These are phyloP conservation scores for Spodoptera littoralis DNA, from an alignment of 2,888 invertebrate species.

Conservation along the genomic window DNA sequence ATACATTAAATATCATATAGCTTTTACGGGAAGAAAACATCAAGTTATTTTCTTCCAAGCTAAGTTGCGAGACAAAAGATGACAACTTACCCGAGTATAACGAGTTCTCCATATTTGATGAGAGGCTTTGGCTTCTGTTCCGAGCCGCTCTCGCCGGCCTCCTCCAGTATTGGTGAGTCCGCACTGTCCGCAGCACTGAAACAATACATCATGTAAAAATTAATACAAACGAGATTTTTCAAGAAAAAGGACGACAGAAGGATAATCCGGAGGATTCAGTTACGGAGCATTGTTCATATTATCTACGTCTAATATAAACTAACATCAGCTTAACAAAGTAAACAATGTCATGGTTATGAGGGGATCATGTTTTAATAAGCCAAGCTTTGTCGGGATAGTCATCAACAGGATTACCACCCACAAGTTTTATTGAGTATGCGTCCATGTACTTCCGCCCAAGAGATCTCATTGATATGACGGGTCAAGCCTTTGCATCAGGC, in stretches of 20 bases:
- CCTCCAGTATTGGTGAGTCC: constrained; percentile 93
- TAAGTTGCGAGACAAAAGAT: constrained; percentile 20
- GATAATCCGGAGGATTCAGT: background rate
- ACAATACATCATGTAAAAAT: constrained; percentile 55
- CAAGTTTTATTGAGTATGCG: constrained; percentile 50
- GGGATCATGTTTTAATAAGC: constrained; percentile 34
- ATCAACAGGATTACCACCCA: constrained; percentile 62
- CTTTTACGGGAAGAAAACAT: background rate
- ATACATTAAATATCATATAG: constrained; percentile 1
- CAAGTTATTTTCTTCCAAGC: constrained; percentile 1
- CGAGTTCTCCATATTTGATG: constrained; percentile 97
- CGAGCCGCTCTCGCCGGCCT: constrained; percentile 92
- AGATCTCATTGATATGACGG: constrained; percentile 68
- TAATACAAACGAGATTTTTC: background rate
- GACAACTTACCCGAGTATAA: constrained; percentile 95
- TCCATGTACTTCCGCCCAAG: constrained; percentile 67
- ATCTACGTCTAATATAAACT: constrained; percentile 10
- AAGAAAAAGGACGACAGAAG: constrained; percentile 30
- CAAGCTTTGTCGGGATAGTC: constrained; percentile 37
- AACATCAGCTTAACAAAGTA: constrained; percentile 21
- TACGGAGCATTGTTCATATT: background rate
- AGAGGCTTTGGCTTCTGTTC: constrained; percentile 93
- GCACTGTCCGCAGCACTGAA: constrained; percentile 88
- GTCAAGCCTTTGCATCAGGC: constrained; percentile 65
- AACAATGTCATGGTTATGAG: constrained; percentile 24